Percentiles rank a stretch among this genome's conserved stretches.
phyloP scores from a whole-genome alignment of 2,113 vertebrate genomes.

The Salvelinus sp. region DNA sequence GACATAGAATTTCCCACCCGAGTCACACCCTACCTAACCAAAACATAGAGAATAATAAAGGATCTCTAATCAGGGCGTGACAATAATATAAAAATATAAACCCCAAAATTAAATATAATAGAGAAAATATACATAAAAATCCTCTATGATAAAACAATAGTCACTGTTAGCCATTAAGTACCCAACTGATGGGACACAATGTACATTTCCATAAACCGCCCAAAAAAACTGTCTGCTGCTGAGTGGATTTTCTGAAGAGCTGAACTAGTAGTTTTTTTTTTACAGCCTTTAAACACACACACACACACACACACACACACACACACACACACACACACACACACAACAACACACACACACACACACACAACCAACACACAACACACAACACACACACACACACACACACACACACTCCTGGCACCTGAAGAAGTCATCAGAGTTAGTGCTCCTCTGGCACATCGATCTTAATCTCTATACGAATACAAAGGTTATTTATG shows the following conservation, averaged over 20 bases:
- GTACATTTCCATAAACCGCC: slow-evolving; percentile 37
- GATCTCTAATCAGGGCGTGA: too few relatives aligned
- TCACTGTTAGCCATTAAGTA: slow-evolving; percentile 20
- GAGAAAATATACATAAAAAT: too few relatives aligned
- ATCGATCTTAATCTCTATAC: slow-evolving; percentile 30
- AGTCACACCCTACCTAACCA: too few relatives aligned
- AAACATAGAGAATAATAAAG: too few relatives aligned
- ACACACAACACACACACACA: too few relatives aligned
- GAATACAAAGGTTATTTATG: slow-evolving; percentile 36
- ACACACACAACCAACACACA: too few relatives aligned
- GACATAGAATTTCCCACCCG: too few relatives aligned
- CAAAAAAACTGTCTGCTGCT: slow-evolving; percentile 37
- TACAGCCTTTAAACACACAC: slow-evolving; percentile 21
- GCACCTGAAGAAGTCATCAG: slow-evolving; percentile 69
- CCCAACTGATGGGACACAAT: slow-evolving; percentile 10
- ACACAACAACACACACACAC: too few relatives aligned
- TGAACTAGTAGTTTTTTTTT: slow-evolving; percentile 71
- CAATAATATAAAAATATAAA: too few relatives aligned
- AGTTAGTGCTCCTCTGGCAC: slow-evolving; percentile 72
- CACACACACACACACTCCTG: slow-evolving; percentile 34
- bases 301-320: too few relatives aligned
- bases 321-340: too few relatives aligned
- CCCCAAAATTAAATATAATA: neutral
- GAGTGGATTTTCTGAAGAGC: slow-evolving; percentile 55
- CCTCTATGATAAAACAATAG: too few relatives aligned